Percentiles rank a stretch among this genome's conserved stretches.
Evolutionary conservation across 2,888 invertebrate species (phyloP).

Genomic region (Cephus rjabovi): DNA sequence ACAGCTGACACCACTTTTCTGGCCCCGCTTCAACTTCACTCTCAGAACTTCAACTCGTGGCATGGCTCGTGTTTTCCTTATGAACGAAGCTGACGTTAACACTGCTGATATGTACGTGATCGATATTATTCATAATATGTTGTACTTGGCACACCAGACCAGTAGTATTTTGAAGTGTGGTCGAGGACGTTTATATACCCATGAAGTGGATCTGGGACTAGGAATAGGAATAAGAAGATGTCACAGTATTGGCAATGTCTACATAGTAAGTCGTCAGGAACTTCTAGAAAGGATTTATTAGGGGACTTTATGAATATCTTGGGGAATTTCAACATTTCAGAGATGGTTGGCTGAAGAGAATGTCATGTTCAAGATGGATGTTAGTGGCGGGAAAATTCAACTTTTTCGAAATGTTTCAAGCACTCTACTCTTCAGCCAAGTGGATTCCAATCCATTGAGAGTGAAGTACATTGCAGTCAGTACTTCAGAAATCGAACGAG

Average conservation of each 20-base stretch:
- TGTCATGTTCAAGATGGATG: slow-evolving; percentile 28
- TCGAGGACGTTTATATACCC: slow-evolving; percentile 25
- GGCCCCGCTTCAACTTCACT: slow-evolving; percentile 31
- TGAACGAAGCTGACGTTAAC: slow-evolving; percentile 20
- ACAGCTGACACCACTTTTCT: slow-evolving; percentile 26
- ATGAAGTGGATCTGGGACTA: slow-evolving; percentile 26
- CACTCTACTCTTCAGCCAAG: slow-evolving; percentile 18
- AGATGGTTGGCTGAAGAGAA: slow-evolving; percentile 28
- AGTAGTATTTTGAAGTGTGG: slow-evolving; percentile 32
- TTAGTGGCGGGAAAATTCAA: slow-evolving; percentile 16
- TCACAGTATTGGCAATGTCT: slow-evolving; percentile 27
- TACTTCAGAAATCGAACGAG: slow-evolving; percentile 21
- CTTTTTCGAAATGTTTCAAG: slow-evolving; percentile 26
- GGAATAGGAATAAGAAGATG: slow-evolving; percentile 29
- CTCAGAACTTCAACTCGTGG: slow-evolving; percentile 26
- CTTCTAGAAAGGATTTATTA: background rate
- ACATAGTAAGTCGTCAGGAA: slow-evolving; percentile 23
- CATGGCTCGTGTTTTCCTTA: slow-evolving; percentile 27
- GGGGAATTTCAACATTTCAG: slow-evolving; percentile 15
- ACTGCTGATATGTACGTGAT: slow-evolving; percentile 32
- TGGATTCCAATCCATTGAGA: slow-evolving; percentile 19
- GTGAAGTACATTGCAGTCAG: slow-evolving; percentile 20
- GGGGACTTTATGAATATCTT: slow-evolving; percentile 3
- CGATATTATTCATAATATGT: slow-evolving; percentile 27
- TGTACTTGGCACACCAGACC: slow-evolving; percentile 23